A percentile compares a stretch with the other conserved stretches of the same genome.
Conservation (phyloP, 2,797 vertebrate genomes). For the Sylvilagus floridanus region DNA sequence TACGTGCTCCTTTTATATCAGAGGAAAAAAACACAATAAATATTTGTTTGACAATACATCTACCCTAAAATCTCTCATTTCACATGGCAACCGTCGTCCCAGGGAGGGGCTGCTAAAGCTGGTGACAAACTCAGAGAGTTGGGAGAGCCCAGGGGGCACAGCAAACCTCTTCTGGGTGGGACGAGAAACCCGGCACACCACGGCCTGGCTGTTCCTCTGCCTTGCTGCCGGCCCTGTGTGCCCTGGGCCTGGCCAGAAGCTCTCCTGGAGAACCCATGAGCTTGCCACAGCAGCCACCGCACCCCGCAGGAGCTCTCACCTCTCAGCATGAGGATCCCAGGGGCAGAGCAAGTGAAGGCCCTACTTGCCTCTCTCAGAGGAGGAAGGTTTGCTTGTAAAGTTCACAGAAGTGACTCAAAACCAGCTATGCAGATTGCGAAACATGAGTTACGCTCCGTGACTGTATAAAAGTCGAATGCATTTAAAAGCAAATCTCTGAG, state of each 20-base stretch:
- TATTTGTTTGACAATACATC: not conserved
- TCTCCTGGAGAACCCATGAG: not conserved
- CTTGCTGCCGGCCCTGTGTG: not conserved
- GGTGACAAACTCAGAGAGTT: not conserved
- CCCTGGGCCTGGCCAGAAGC: not conserved
- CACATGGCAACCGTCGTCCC: constrained; percentile 16
- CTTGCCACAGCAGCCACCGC: not conserved
- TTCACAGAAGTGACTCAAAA: constrained; percentile 57
- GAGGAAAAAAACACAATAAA: not conserved
- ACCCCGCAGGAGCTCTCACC: not conserved
- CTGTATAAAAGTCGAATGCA: not conserved
- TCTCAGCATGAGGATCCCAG: not conserved
- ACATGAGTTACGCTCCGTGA: constrained; percentile 4
- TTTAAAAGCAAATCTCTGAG: constrained; percentile 24
- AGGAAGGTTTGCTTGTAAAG: constrained; percentile 9
- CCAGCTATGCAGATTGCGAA: not conserved
- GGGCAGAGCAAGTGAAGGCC: not conserved
- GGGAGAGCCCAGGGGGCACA: not conserved
- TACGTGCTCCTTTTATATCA: constrained; percentile 31
- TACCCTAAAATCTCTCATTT: constrained; percentile 55
- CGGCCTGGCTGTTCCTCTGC: not conserved
- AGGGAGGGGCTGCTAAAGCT: constrained; percentile 24
- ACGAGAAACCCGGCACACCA: not conserved
- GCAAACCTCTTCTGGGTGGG: not conserved
- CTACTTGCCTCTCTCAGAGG: not conserved